Base-by-base conservation (phyloP, 2,797 vertebrate species). In the Nannoperca australis region DNA sequence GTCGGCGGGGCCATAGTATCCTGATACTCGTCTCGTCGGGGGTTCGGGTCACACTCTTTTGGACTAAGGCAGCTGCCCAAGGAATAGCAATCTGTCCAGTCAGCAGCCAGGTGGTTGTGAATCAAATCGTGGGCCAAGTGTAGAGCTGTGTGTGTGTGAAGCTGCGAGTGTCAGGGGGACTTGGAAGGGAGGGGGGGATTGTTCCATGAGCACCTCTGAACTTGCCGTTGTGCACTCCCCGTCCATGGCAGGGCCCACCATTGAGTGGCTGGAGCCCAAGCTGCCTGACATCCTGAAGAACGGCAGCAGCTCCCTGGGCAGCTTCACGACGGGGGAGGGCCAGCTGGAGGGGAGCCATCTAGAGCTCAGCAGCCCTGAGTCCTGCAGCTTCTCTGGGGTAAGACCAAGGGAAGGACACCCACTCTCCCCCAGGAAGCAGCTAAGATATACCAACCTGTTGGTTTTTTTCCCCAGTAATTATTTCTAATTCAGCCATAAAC, bases 261-360 rank as follows among this genome's bases (percentile, higher is more conserved):
- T 99, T 69, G 97, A 96, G 90, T 99, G 98, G 98, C 91, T 98
- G 95, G 98, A 99, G 90, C 97, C 97, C 85, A 99, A 98, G 93
- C 92, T 97, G 83, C 95, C 96, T 2, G 97, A 98, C 89, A 94
- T 97, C 91, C 96, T 98, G 94, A 98, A 97, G 95, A 98, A 99
- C 93, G 97, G 96, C 91, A 90, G 91, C 86, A 92, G 95, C 30
- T 90, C 89, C 11, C 94, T 96, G 86, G 94, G 95, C 60, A 94
- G 95, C 92, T 96, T 97, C 85, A 82, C 93, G 7, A 68, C 93
- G 0, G 96, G 95, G 73, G 93, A 95, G 78, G 95, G 89, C 75
- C 93, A 94, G 59, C 91, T 95, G 84, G 94, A 92, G 84, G 96
- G 93, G 45, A 91, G 90, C 70, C 86, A 76, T 50, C 95, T 96